Evolutionary conservation across 2,888 invertebrate species (phyloP), one percentile per base, ranked within the genome.

Genomic region (Xanthia icteritia): DNA sequence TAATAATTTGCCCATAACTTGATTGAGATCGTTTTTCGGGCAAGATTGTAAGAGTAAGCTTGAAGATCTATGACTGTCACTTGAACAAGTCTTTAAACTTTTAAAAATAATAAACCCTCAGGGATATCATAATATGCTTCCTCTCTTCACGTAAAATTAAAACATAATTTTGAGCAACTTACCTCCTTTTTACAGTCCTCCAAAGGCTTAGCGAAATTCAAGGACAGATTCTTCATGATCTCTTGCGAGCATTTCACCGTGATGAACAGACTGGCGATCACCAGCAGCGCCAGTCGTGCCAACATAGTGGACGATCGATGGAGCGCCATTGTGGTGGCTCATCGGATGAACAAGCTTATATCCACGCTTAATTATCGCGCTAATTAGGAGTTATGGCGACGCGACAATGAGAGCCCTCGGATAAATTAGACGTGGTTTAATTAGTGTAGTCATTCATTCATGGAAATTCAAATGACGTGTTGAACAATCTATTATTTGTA

Each of bases 171-270:
- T 36, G 8, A 56, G 0, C 23, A 63, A 5, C 75, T 76, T 67
- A 93, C 94, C 89, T 94, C 94, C 67, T 89, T 90, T 64, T 90
- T 93, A 71, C 94, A 94, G 23, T 42, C 85, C 1, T 91, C 91
- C 69, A 92, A 73, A 0, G 92, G 92, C 79, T 92, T 93, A 0
- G 83, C 86, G 27, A 92, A 93, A 60, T 92, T 89, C 0, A 86
- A 1, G 0, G 90, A 76, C 71, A 93, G 73, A 5, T 89, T 85
- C 74, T 92, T 91, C 76, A 94, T 89, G 1, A 92, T 73, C 2
- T 93, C 92, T 39, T 91, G 87, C 0, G 94, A 93, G 0, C 89
- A 77, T 0, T 92, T 80, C n/a, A 90, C 91, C 20, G 69, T 68
- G 17, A 88, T 69, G 15, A 83, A 77, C n/a, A 92, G n/a, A 54